A percentile compares a stretch with the other conserved stretches of the same genome.
These are phyloP conservation scores for Philopotamus ludificatus DNA, from an alignment of 1,140 invertebrate species.

Conservation along the genomic window DNA sequence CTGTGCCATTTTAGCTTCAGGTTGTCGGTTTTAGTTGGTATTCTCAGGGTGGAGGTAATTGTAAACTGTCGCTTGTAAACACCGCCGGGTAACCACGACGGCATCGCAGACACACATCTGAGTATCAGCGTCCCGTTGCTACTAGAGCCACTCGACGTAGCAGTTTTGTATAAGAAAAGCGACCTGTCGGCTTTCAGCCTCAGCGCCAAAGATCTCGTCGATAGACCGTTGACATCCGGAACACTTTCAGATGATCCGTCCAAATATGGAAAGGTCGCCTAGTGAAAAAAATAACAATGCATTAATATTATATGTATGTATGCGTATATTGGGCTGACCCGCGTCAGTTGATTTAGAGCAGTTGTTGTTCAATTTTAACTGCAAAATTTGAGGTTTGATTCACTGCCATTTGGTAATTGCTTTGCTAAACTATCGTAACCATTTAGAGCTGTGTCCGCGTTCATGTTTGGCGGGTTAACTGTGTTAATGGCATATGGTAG, in stretches of 20 bases:
- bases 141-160: not conserved
- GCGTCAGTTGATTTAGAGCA: not conserved
- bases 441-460: too few relatives aligned
- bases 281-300: not conserved
- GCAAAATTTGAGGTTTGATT: not conserved
- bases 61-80: constrained; percentile 31
- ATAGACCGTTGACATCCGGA: constrained; percentile 24
- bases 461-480: too few relatives aligned
- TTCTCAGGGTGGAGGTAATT: constrained; percentile 29
- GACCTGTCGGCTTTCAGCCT: constrained; percentile 25
- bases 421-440: not conserved
- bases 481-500: too few relatives aligned
- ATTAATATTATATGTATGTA: not conserved
- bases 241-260: constrained; percentile 20
- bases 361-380: not conserved
- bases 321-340: not conserved
- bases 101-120: constrained; percentile 32
- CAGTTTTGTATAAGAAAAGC: constrained; percentile 15
- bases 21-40: constrained; percentile 8
- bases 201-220: constrained; percentile 25
- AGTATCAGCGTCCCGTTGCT: constrained; percentile 16
- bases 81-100: constrained; percentile 30
- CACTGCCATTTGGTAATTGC: not conserved
- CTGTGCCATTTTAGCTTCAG: constrained; percentile 31
- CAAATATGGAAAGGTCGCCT: constrained; percentile 29